Evolutionary conservation across 2,888 invertebrate species (phyloP).

Genomic region (Orchesella flavescens): DNA sequence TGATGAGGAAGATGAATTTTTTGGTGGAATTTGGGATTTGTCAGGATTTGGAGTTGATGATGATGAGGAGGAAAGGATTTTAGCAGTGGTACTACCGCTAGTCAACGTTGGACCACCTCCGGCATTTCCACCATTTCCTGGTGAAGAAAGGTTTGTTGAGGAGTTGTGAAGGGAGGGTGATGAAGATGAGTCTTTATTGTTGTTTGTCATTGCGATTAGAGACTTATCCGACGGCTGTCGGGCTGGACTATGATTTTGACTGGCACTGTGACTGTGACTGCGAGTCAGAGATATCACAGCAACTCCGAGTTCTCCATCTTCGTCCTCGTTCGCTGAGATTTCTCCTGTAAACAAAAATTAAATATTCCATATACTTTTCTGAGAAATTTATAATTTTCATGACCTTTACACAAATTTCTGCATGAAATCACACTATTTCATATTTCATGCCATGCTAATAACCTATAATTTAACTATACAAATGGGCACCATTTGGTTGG

Average conservation of each 20-base stretch:
- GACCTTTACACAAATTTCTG: too few species aligned
- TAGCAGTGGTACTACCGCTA: constrained; percentile 32
- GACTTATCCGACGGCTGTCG: constrained; percentile 62
- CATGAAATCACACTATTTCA: too few species aligned
- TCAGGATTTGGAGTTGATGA: constrained; percentile 31
- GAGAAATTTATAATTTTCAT: too few species aligned
- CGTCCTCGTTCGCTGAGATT: constrained; percentile 72
- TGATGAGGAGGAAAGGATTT: constrained; percentile 48
- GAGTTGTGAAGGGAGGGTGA: constrained; percentile 62
- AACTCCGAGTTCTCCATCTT: constrained; percentile 67
- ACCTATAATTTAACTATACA: too few species aligned
- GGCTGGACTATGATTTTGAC: constrained; percentile 66
- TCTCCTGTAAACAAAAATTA: constrained; percentile 67
- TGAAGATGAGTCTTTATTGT: constrained; percentile 64
- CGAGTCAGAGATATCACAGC: constrained; percentile 64
- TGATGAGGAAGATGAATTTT: constrained; percentile 52
- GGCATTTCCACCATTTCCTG: constrained; percentile 36
- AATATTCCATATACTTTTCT: constrained; percentile 1
- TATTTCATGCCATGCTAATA: too few species aligned
- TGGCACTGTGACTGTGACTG: constrained; percentile 66
- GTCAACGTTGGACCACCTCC: constrained; percentile 39
- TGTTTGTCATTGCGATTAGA: constrained; percentile 59
- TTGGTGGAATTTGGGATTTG: constrained; percentile 43
- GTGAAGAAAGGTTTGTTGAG: constrained; percentile 54
- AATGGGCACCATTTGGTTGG: too few species aligned